Evolutionary conservation across 2,113 vertebrate genomes (phyloP).

Genomic region (Rattus rattus): DNA sequence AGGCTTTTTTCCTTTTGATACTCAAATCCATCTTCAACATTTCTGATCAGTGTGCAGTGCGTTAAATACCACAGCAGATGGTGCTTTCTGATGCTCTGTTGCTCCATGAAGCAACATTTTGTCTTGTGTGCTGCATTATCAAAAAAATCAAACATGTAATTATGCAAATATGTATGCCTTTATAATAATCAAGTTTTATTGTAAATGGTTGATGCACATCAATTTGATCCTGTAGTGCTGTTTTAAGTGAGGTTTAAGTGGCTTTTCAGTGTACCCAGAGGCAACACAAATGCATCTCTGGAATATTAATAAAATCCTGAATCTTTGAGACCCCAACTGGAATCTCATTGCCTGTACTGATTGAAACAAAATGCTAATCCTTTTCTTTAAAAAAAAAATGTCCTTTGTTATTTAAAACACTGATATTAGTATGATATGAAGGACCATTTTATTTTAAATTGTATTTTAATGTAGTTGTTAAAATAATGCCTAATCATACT

Average conservation of each 20-base stretch:
- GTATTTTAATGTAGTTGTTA: conserved; percentile 91
- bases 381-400: conserved; percentile 87
- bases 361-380: conserved; percentile 92
- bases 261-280: conserved; percentile 93
- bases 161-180: conserved; percentile 94
- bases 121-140: conserved; percentile 90
- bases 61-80: conserved; percentile 90
- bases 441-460: conserved; percentile 90
- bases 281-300: conserved; percentile 92
- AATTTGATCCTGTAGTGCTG: conserved; percentile 93
- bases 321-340: conserved; percentile 92
- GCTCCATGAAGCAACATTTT: conserved; percentile 87
- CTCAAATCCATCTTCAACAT: conserved; percentile 83
- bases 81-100: conserved; percentile 90
- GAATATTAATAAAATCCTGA: conserved; percentile 93
- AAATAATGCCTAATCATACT: conserved; percentile 91
- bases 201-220: conserved; percentile 93
- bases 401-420: conserved; percentile 93
- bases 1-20: conserved; percentile 79
- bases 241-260: conserved; percentile 93
- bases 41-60: conserved; percentile 87
- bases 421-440: conserved; percentile 90
- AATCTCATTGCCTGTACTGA: conserved; percentile 89
- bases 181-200: conserved; percentile 95
- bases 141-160: conserved; percentile 94